Evolutionary conservation across 2,797 vertebrate species (phyloP), one percentile per base, ranked within the genome.

Genomic region (Micropoecilia bifurca): DNA sequence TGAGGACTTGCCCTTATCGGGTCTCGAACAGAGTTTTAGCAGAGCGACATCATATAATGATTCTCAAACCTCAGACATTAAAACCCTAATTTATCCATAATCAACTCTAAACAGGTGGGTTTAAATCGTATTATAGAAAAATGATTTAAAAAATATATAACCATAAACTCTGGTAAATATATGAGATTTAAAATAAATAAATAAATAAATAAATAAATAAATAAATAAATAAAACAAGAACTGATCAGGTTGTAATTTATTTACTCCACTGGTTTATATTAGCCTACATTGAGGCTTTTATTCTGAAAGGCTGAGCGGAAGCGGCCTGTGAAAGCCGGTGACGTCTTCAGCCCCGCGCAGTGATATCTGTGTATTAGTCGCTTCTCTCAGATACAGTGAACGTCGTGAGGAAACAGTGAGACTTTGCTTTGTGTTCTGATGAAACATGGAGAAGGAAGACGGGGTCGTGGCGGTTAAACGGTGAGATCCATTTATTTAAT

Each of bases 401-500:
- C 48, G 13, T 39, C 36, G 63, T 25, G 5, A 74, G 46, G 66
- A 69, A 66, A 43, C 48, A 28, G 4, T 0, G 48, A 69, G n/a
- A n/a, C 59, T 61, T 39, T 69, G 41, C n/a, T 76, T 68, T 68
- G 36, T 14, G 61, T 41, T 55, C 36, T 69, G 48, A 48, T 59
- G 25, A 7, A 76, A 75, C 59, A 93, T 92, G 91, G 86, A 91
- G 55, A 45, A 79, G 61, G 63, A 75, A 5, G 75, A 76, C 25
- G 80, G 71, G 50, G 8, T 1, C 0, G 75, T 25, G 4, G 1
- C 39, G 5, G 82, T 76, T 16, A 89, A 80, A 85, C 79, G 90
- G 93, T 93, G 12, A 80, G 88, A 6, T 36, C 43, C 63, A n/a
- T n/a, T 4, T 16, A 3, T 76, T 25, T 22, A 28, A 41, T 25